Base-by-base conservation (phyloP, 2,888 invertebrate species). In the Metellina segmentata region DNA sequence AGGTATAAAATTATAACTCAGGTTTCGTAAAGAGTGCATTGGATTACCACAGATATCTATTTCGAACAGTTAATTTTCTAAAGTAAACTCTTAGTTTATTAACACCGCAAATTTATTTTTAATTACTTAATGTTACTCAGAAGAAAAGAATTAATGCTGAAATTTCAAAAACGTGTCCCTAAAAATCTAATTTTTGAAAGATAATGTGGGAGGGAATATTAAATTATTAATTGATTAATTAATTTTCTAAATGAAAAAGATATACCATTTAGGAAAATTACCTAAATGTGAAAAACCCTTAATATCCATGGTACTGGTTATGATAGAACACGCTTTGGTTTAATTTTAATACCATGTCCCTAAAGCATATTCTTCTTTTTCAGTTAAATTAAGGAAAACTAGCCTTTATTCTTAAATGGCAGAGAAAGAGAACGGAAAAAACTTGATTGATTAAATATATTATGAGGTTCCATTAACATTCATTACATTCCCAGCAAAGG, bases 361-460 rank as follows among this genome's bases (percentile, higher is more conserved):
- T n/a, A 49, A 72, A 49, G 78, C 61, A 71, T 52, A 85, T 78
- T 90, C 85, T 90, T 88, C 88, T 19, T 49, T n/a, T n/a, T 13
- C 77, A 51, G 61, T 53, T 74, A 86, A 85, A 90, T 90, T 90
- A 90, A 90, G 90, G 81, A 90, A 85, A 75, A 34, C 20, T 61
- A 52, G 81, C 69, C 75, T 81, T 81, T 81, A 51, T 81, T 85
- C 75, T 20, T 19, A 51, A 51, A 72, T 61, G 49, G 77, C 13
- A 53, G 72, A 19, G 70, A 49, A 53, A 61, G 72, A 19, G 51
- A 34, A 48, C 6, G 20, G 74, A 83, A 83, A 86, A 88, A 87
- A 91, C 71, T 83, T 91, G 91, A 91, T 91, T 91, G 91, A 91
- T 91, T 91, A 91, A 91, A 91, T 88, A 77, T 91, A 91, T 91